A percentile compares a stretch with the other conserved stretches of the same genome.
These are phyloP conservation scores for Sialis lutaria DNA, from an alignment of 2,888 invertebrate species.

Conservation along the genomic window DNA sequence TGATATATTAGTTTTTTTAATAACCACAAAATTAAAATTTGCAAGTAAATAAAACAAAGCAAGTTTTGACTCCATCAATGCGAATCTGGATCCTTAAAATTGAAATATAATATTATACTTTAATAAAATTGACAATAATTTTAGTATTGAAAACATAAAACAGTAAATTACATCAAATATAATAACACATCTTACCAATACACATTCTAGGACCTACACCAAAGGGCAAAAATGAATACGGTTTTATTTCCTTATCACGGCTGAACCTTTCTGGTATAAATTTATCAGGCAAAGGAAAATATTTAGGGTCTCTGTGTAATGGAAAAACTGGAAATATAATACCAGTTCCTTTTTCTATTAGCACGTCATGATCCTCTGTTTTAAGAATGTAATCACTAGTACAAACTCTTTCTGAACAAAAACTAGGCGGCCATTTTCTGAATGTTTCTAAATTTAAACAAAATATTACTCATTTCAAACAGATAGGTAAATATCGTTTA, in stretches of 20 bases:
- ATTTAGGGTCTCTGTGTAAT: neutral
- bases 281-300: neutral
- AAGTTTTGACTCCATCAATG: neutral
- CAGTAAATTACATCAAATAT: too few species aligned
- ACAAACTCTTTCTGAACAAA: neutral
- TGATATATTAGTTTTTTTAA: neutral
- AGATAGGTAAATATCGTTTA: too few species aligned
- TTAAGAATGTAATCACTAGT: neutral
- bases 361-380: neutral
- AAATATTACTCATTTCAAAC: neutral
- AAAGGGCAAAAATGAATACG: neutral
- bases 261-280: neutral
- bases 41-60: neutral
- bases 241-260: neutral
- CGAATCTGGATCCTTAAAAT: neutral
- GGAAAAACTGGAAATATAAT: neutral
- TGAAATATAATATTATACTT: too few species aligned
- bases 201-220: neutral
- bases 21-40: neutral
- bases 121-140: too few species aligned
- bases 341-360: neutral
- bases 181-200: neutral
- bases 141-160: too few species aligned
- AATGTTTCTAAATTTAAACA: neutral
- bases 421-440: neutral